Percentiles rank a stretch among this genome's conserved stretches.
These are phyloP conservation scores for Hemitrygon akajei DNA, from an alignment of 2,797 vertebrate species.

Conservation along the genomic window DNA sequence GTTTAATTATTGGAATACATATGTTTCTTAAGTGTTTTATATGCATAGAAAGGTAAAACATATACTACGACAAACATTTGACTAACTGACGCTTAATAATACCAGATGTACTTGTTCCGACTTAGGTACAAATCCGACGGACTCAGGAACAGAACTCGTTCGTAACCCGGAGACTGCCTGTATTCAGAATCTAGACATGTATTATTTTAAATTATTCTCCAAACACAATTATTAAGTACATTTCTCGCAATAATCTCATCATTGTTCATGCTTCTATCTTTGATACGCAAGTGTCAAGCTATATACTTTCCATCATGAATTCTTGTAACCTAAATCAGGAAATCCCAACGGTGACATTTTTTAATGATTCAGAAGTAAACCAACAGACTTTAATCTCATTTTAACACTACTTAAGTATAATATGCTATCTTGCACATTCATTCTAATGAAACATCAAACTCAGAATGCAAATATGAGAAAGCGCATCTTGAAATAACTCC, in stretches of 20 bases:
- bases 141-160: no score
- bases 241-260: background rate
- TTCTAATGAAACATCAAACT: background rate
- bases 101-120: no score
- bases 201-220: background rate
- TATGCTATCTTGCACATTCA: background rate
- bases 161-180: no score
- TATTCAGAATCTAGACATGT: background rate
- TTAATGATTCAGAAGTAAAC: background rate
- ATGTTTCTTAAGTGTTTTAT: no score
- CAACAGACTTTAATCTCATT: background rate
- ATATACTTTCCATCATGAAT: background rate
- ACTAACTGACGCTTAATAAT: no score
- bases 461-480: background rate
- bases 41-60: no score
- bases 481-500: background rate
- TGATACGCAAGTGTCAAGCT: background rate
- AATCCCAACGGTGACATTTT: background rate
- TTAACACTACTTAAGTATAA: background rate
- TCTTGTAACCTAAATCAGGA: background rate
- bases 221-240: background rate
- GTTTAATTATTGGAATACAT: no score
- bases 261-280: background rate
- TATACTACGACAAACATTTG: no score
- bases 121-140: no score